A percentile compares a stretch with the other conserved stretches of the same genome.
These are phyloP conservation scores for Callyntrura sp. DNA, from an alignment of 2,888 invertebrate genomes.

Conservation along the genomic window DNA sequence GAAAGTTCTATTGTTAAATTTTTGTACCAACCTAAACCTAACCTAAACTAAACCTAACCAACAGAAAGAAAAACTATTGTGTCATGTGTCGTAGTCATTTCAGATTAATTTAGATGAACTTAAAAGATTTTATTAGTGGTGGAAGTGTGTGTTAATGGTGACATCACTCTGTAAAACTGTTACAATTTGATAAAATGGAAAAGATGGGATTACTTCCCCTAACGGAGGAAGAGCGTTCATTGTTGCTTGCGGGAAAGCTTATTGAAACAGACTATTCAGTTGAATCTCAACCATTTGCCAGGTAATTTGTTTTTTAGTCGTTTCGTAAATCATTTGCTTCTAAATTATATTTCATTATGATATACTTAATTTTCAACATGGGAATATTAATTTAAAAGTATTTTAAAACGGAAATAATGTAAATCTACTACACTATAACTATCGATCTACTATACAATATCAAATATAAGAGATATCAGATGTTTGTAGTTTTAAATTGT, in stretches of 20 bases:
- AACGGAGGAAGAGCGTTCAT: constrained; percentile 89
- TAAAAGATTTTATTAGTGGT: not conserved
- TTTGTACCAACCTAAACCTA: too few relatives aligned
- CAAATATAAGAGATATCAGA: too few relatives aligned
- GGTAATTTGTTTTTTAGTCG: constrained; percentile 88
- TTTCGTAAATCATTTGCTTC: too few relatives aligned
- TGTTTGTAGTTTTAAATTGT: too few relatives aligned
- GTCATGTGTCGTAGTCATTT: not conserved
- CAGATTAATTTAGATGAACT: not conserved
- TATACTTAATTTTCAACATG: too few relatives aligned
- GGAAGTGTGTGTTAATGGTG: constrained; percentile 15
- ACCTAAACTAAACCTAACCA: too few relatives aligned
- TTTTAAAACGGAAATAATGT: too few relatives aligned
- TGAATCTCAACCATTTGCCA: constrained; percentile 94
- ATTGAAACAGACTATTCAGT: constrained; percentile 92
- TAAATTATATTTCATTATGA: too few relatives aligned
- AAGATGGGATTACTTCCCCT: constrained; percentile 89
- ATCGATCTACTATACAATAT: too few relatives aligned
- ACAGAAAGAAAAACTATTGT: not conserved
- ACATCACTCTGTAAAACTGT: not conserved
- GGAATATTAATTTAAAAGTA: too few relatives aligned
- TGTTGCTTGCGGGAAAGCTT: constrained; percentile 90
- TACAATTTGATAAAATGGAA: constrained; percentile 72
- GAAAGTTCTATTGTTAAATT: too few relatives aligned
- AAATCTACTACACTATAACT: too few relatives aligned